These are phyloP conservation scores for Malurus cyaneus DNA, from an alignment of 2,113 vertebrate genomes.

Conservation along the genomic window DNA sequence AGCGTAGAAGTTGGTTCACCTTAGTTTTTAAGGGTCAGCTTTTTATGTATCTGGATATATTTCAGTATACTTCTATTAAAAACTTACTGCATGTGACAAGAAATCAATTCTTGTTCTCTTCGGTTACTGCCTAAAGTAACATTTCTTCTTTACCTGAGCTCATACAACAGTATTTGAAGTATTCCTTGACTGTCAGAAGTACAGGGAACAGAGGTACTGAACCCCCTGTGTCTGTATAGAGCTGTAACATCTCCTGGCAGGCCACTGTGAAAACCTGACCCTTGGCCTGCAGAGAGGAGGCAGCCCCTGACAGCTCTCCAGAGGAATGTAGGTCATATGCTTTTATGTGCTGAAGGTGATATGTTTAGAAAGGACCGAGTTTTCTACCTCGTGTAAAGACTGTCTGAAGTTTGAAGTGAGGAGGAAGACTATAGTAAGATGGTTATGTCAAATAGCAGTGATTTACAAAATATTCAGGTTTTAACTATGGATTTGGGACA, in stretches of 20 bases:
- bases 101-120: not conserved
- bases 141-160: not conserved
- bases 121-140: not conserved
- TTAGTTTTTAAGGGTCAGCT: not conserved
- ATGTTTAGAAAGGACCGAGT: not conserved
- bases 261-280: not conserved
- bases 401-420: not conserved
- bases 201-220: not conserved
- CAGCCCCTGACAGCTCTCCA: not conserved
- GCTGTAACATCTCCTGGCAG: not conserved
- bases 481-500: not conserved
- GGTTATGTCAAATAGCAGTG: not conserved
- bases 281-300: not conserved
- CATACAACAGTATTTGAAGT: not conserved
- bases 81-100: not conserved
- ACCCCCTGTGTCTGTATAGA: not conserved
- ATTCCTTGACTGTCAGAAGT: not conserved
- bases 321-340: not conserved
- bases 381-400: not conserved
- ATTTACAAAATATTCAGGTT: not conserved
- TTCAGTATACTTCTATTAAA: not conserved
- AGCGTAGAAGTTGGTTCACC: not conserved
- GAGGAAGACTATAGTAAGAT: not conserved
- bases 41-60: not conserved
- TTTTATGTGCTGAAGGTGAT: not conserved